Evolutionary conservation across 2,113 vertebrate species (phyloP).

Genomic region (Ciconia boyciana): DNA sequence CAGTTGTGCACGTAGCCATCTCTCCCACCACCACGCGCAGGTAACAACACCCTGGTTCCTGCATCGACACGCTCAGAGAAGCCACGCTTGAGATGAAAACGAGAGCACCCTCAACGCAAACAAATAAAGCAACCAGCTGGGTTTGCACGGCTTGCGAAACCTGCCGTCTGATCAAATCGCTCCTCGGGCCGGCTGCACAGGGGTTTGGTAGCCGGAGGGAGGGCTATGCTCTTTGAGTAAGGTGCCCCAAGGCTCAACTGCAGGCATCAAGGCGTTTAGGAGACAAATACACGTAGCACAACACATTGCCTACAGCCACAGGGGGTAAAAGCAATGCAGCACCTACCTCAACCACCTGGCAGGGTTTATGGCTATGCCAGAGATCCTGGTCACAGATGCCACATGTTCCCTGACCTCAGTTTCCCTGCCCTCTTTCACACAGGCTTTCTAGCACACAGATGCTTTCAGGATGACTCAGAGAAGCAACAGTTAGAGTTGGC

Average conservation of each 20-base stretch:
- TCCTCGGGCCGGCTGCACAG: neutral
- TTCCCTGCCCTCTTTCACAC: neutral
- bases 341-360: neutral
- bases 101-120: neutral
- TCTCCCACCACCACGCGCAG: rapidly evolving
- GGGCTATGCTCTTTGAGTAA: neutral
- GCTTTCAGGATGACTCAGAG: conserved; percentile 9
- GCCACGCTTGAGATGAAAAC: neutral
- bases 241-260: neutral
- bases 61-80: neutral
- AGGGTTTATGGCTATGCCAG: neutral
- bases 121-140: neutral
- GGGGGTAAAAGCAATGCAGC: neutral
- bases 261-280: neutral
- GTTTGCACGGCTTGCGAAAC: neutral
- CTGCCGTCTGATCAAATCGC: neutral
- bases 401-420: neutral
- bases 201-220: neutral
- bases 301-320: neutral
- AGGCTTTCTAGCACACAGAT: neutral
- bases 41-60: neutral
- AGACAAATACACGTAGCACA: neutral
- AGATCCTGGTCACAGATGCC: neutral
- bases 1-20: neutral
- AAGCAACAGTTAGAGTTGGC: neutral